Evolutionary conservation across 2,797 vertebrate species (phyloP), one percentile per base, ranked within the genome.

Genomic region (Denticeps clupeoides): DNA sequence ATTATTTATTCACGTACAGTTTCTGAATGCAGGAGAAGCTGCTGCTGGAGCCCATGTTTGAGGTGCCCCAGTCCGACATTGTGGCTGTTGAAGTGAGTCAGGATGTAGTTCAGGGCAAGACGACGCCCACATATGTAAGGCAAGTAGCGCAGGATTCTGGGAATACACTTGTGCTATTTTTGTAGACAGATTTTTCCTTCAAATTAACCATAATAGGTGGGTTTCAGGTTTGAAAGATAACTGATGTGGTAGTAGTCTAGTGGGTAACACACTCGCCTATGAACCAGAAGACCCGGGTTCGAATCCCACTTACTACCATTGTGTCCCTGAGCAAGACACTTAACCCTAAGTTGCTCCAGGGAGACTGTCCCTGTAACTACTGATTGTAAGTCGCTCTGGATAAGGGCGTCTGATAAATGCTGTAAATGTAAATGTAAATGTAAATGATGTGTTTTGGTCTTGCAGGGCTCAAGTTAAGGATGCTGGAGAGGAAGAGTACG

Each of bases 11-110:
- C 15, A 22, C 19, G 8, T 25, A 11, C 28, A 6, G 5, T 5
- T 38, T 16, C 2, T 16, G 25, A 1, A 11, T 12, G 19, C 64
- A 91, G 88, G 89, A 90, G 53, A 89, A 84, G 58, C 74, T 91
- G 65, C 75, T 91, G 64, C 63, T 90, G 64, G 88, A 90, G 60
- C 86, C 87, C 28, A 91, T 91, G 89, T 91, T 91, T 47, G 89
- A 91, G 73, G 89, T 91, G 42, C 89, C 89, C 55, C 84, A 89
- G 73, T 91, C 89, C 53, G 85, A 90, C 67, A 89, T 90, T 26
- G 77, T 89, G 4, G 82, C 82, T 7, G 87, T 90, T 65, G 84
- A 89, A 52, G 77, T 91, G 62, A 84, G 83, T 71, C 80, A 87
- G 77, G 88, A 89, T 28, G 87, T 87, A 38, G 89, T 91, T 53